Evolutionary conservation across 2,797 vertebrate species (phyloP).

Genomic region (Melanotaenia boesemani): DNA sequence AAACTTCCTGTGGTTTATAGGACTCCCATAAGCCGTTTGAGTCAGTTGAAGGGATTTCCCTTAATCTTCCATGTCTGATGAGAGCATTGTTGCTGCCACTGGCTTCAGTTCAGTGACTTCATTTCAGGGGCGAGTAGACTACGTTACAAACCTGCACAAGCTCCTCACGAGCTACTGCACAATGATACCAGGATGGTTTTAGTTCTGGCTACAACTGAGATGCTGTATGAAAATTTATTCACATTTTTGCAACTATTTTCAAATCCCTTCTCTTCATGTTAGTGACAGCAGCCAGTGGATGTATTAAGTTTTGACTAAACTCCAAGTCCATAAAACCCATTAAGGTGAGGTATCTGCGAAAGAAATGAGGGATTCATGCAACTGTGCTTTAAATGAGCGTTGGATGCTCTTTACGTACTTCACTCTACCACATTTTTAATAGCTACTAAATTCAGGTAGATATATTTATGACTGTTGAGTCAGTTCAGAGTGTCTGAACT

Average conservation of each 20-base stretch:
- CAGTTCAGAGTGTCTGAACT: not conserved
- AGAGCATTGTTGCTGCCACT: constrained; percentile 42
- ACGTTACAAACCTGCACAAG: constrained; percentile 5
- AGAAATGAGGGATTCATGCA: constrained; percentile 2
- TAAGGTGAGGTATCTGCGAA: not conserved
- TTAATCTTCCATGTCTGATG: constrained; percentile 49
- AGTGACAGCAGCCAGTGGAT: constrained; percentile 1
- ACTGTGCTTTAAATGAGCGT: constrained; percentile 11
- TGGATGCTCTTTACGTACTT: not conserved
- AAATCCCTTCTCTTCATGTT: not conserved
- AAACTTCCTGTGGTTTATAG: constrained; percentile 25
- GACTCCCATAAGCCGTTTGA: constrained; percentile 42
- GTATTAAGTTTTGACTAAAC: not conserved
- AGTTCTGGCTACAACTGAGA: constrained; percentile 2
- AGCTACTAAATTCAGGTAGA: constrained; percentile 4
- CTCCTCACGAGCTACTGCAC: constrained; percentile 1
- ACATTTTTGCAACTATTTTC: constrained; percentile 16
- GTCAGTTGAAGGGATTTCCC: constrained; percentile 50
- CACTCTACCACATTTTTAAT: not conserved
- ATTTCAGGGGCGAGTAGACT: constrained; percentile 9
- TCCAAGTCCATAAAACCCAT: constrained; percentile 4
- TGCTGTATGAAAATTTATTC: not conserved
- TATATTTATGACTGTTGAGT: constrained; percentile 1
- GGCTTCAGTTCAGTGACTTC: constrained; percentile 37
- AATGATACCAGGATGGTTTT: constrained; percentile 9